A percentile compares a stretch with the other conserved stretches of the same genome.
Evolutionary conservation across 2,797 vertebrate species (phyloP).

Genomic region (Phoeniculus purpureus): DNA sequence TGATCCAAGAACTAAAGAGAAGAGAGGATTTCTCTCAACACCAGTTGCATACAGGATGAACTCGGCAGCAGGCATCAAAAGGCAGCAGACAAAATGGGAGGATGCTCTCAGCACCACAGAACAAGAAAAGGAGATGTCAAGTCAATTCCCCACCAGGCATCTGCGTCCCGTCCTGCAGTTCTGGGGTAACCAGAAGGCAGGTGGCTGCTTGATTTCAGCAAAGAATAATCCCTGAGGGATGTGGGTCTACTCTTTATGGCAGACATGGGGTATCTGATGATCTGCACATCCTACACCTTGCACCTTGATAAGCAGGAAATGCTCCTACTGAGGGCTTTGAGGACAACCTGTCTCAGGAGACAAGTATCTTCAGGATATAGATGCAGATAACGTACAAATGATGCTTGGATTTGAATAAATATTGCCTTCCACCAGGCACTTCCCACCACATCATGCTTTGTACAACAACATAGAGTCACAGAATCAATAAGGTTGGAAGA

Average conservation of each 20-base stretch:
- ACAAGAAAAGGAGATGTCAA: background rate
- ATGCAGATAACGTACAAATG: background rate
- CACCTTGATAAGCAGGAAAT: background rate
- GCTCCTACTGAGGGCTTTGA: background rate
- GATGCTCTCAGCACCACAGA: background rate
- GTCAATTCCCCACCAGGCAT: background rate
- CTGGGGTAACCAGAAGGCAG: background rate
- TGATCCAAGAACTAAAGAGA: constrained; percentile 85
- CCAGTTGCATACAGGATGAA: background rate
- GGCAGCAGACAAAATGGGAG: background rate
- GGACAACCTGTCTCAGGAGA: background rate
- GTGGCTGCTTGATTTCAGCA: background rate
- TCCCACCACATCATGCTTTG: background rate
- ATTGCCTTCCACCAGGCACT: background rate
- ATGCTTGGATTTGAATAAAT: background rate
- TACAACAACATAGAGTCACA: background rate
- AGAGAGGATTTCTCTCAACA: constrained; percentile 38
- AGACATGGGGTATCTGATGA: background rate
- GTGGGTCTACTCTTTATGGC: background rate
- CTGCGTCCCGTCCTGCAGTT: background rate
- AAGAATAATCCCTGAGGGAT: background rate
- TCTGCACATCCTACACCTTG: background rate
- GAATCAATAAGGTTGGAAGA: too few relatives aligned
- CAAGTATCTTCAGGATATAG: background rate
- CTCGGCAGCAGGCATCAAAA: constrained; percentile 3